These are phyloP conservation scores for Cylindroiulus punctatus DNA, from an alignment of 2,888 invertebrate species.

Conservation along the genomic window DNA sequence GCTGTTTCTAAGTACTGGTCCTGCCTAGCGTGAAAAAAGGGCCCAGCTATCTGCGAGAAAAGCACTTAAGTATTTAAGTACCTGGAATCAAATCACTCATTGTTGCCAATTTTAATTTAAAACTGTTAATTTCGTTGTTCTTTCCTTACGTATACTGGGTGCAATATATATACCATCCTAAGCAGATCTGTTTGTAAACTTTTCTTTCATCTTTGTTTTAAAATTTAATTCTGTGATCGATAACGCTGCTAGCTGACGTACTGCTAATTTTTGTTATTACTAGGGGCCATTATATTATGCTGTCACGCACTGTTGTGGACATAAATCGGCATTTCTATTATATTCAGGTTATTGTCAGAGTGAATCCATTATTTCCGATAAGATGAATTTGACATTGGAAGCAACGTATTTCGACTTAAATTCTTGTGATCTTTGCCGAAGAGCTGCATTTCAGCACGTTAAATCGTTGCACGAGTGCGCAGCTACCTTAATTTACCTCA, in stretches of 20 bases:
- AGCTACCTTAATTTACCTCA: too few species aligned
- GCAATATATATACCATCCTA: conserved; percentile 28
- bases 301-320: not conserved
- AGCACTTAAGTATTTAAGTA: conserved; percentile 37
- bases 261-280: conserved; percentile 17
- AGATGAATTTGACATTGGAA: not conserved
- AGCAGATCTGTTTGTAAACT: conserved; percentile 34
- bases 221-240: conserved; percentile 37
- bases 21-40: not conserved
- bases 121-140: conserved; percentile 37
- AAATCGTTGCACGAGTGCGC: too few species aligned
- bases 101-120: conserved; percentile 23
- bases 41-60: not conserved
- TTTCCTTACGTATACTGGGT: not conserved
- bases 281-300: conserved; percentile 8
- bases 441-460: too few species aligned
- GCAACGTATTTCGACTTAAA: too few species aligned
- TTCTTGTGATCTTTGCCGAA: too few species aligned
- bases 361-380: not conserved
- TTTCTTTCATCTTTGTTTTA: conserved; percentile 41
- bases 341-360: not conserved
- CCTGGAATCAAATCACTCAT: conserved; percentile 42
- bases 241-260: not conserved
- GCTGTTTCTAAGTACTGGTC: conserved; percentile 22
- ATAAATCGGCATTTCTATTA: not conserved